phyloP scores from a whole-genome alignment of 2,888 invertebrate genomes.

The Platycheirus rosarum region DNA sequence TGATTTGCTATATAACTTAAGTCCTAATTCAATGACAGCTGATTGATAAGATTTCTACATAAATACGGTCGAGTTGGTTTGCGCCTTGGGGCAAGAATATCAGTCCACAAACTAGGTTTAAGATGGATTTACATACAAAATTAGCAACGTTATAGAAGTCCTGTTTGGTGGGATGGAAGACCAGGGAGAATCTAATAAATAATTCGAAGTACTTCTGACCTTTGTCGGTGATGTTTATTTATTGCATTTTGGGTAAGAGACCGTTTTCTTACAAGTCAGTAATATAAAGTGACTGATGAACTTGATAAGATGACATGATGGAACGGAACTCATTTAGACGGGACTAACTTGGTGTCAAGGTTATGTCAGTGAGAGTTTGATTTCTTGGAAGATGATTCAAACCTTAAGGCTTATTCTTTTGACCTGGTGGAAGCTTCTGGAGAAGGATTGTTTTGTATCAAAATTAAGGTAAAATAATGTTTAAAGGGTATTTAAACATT shows the following conservation, averaged over 20 bases:
- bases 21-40: conserved; percentile 57
- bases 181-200: conserved; percentile 36
- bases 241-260: conserved; percentile 38
- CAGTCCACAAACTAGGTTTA: conserved; percentile 50
- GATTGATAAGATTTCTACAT: conserved; percentile 61
- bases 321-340: conserved; percentile 26
- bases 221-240: conserved; percentile 55
- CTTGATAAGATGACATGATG: conserved; percentile 30
- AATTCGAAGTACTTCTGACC: conserved; percentile 48
- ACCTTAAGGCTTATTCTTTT: background rate
- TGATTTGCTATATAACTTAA: conserved; percentile 36
- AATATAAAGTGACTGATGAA: conserved; percentile 25
- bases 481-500: no score
- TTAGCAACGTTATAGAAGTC: background rate
- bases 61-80: conserved; percentile 45
- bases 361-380: background rate
- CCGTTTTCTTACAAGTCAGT: conserved; percentile 4
- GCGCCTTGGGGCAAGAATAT: background rate
- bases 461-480: no score
- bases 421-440: no score
- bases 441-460: no score
- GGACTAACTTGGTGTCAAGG: conserved; percentile 23
- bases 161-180: background rate
- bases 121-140: conserved; percentile 61
- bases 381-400: background rate